Percentiles rank a stretch among this genome's conserved stretches.
Conservation (phyloP, 2,888 invertebrate species). For the Rhodophaea formosa region DNA sequence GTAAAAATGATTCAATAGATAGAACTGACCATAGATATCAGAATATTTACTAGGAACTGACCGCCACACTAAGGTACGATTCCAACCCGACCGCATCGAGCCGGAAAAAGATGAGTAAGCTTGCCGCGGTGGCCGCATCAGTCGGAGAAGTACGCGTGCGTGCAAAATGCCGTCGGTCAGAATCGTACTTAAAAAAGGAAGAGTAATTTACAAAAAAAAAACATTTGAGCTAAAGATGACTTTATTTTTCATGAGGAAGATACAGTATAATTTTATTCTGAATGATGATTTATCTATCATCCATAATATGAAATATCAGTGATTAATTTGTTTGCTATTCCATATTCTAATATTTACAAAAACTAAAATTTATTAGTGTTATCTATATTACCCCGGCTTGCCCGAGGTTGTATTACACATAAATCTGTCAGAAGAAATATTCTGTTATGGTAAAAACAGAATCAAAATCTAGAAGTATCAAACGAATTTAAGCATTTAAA, state of each 20-base stretch:
- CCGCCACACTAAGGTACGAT: no score
- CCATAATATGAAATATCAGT: background rate
- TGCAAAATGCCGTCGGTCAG: no score
- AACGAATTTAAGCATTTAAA: background rate
- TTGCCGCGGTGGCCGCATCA: no score
- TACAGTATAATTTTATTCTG: background rate
- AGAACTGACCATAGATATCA: no score
- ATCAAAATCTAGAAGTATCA: background rate
- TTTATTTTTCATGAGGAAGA: background rate
- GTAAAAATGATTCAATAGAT: no score
- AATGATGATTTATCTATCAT: background rate
- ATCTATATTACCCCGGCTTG: slow-evolving; percentile 12
- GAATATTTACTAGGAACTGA: no score
- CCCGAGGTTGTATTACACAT: background rate
- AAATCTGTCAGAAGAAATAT: background rate
- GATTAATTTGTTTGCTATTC: slow-evolving; percentile 11
- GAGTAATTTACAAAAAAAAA: no score
- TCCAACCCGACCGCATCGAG: no score
- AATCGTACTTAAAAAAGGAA: no score
- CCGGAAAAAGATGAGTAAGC: no score
- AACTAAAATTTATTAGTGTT: slow-evolving; percentile 19
- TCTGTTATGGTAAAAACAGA: background rate
- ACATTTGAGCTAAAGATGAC: background rate
- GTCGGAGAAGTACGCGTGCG: no score
- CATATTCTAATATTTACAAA: slow-evolving; percentile 40